A percentile compares a stretch with the other conserved stretches of the same genome.
phyloP scores from a whole-genome alignment of 2,113 vertebrate species.

The Triplophysa dalaica region DNA sequence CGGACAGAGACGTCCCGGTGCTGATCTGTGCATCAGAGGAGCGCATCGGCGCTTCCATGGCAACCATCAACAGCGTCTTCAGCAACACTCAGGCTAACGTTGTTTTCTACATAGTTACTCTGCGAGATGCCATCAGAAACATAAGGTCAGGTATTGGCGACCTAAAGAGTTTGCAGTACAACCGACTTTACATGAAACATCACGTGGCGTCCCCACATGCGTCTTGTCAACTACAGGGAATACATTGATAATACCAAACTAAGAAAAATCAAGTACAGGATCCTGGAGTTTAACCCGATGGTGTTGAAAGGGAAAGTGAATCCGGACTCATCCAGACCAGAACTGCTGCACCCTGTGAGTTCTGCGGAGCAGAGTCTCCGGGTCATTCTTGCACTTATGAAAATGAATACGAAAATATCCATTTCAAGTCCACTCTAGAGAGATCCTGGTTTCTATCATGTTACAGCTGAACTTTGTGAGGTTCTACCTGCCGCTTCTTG shows the following conservation, averaged over 20 bases:
- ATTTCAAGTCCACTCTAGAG: too few species aligned
- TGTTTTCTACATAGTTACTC: conserved; percentile 90
- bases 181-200: too few species aligned
- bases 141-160: conserved; percentile 70
- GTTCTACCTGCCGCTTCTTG: conserved; percentile 90
- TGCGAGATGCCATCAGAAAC: conserved; percentile 80
- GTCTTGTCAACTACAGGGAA: conserved; percentile 68
- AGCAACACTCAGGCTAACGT: conserved; percentile 86
- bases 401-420: background rate
- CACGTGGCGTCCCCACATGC: too few species aligned
- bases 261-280: conserved; percentile 85
- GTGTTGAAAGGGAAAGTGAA: conserved; percentile 90
- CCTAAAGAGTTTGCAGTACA: too few species aligned
- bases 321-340: conserved; percentile 86
- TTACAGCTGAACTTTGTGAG: conserved; percentile 93
- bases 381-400: background rate
- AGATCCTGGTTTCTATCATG: conserved; percentile 37
- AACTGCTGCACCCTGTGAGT: conserved; percentile 94
- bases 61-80: conserved; percentile 89
- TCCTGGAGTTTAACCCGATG: conserved; percentile 92
- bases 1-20: conserved; percentile 80
- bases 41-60: conserved; percentile 85
- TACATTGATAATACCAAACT: conserved; percentile 90
- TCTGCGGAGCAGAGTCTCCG: background rate
- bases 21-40: conserved; percentile 87